A percentile compares a stretch with the other conserved stretches of the same genome.
Evolutionary conservation across 2,797 vertebrate genomes (phyloP).

Genomic region (Squalus acanthias): DNA sequence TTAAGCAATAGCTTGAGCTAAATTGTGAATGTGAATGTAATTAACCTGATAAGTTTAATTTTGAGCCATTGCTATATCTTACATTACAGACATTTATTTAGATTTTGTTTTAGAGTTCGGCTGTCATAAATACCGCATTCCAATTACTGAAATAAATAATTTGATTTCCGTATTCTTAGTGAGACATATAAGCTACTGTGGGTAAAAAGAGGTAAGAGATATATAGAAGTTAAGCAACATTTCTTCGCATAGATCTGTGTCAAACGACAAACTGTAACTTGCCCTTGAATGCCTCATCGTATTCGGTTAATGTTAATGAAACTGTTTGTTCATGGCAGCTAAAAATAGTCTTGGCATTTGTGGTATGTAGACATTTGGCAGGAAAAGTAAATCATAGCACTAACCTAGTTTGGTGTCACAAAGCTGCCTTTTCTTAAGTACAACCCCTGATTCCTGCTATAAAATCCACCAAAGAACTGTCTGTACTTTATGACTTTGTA

Average conservation of each 20-base stretch:
- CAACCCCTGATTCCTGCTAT: not conserved
- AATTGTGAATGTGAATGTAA: not conserved
- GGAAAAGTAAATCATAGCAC: not conserved
- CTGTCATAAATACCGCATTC: not conserved
- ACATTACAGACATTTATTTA: not conserved
- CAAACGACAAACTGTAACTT: not conserved
- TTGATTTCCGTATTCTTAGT: not conserved
- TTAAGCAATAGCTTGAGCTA: not conserved
- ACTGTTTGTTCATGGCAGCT: not conserved
- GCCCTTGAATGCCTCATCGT: not conserved
- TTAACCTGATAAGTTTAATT: not conserved
- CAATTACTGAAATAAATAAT: not conserved
- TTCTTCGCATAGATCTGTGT: not conserved
- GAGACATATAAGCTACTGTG: not conserved
- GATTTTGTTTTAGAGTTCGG: not conserved
- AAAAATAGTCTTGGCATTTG: conserved; percentile 8
- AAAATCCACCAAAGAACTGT: not conserved
- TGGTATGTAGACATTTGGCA: conserved; percentile 5
- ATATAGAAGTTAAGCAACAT: not conserved
- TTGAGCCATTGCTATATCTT: not conserved
- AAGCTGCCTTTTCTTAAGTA: not conserved
- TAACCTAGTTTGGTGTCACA: not conserved
- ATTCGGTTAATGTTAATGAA: not conserved
- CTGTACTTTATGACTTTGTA: conserved; percentile 20
- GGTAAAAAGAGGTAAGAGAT: not conserved